phyloP scores from a whole-genome alignment of 2,113 vertebrate genomes.

The Neotragus moschatus region DNA sequence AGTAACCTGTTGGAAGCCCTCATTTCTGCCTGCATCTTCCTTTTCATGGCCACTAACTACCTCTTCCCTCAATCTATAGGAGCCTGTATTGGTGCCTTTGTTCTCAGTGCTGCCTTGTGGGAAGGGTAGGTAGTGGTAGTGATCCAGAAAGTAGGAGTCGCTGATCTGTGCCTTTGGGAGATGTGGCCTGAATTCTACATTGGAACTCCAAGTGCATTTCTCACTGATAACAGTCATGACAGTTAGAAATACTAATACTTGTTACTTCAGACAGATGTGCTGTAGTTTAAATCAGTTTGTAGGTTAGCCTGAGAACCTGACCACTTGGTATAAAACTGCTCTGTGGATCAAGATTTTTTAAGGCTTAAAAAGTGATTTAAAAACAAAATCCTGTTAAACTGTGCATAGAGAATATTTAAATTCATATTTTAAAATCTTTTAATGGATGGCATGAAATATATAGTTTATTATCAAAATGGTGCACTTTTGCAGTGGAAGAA shows the following conservation, averaged over 20 bases:
- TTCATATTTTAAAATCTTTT: conserved; percentile 18
- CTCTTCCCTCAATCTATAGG: background rate
- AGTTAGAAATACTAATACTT: background rate
- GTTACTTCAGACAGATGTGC: background rate
- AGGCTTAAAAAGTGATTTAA: background rate
- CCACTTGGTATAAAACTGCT: background rate
- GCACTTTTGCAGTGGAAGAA: background rate
- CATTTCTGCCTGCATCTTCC: background rate
- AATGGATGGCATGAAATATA: background rate
- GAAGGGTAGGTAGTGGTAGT: background rate
- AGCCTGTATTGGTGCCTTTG: background rate
- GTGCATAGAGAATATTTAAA: conserved; percentile 1
- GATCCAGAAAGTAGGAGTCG: background rate
- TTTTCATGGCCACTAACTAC: background rate
- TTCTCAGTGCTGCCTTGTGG: background rate
- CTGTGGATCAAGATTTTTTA: background rate
- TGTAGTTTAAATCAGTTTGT: background rate
- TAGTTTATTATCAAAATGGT: background rate
- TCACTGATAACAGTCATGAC: background rate
- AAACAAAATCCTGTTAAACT: conserved; percentile 24
- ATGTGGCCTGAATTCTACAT: background rate
- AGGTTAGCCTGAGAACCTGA: background rate
- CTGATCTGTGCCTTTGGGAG: background rate
- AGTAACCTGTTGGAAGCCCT: background rate
- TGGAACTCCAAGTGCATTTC: background rate